Conservation (phyloP, 2,113 vertebrate species). For the Hemiscyllium ocellatum region DNA sequence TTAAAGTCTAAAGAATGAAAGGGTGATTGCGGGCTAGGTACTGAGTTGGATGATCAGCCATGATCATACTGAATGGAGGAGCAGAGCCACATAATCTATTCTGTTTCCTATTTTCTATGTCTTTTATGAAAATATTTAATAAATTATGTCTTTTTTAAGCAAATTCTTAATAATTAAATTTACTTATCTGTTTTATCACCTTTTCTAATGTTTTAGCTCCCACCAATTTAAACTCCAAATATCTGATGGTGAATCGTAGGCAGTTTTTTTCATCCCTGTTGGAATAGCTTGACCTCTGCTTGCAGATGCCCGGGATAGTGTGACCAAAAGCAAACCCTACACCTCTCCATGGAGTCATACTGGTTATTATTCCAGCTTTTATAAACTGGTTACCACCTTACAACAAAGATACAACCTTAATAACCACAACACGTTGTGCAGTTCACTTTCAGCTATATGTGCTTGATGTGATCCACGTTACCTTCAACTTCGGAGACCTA, state of each 20-base stretch:
- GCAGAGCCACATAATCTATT: too few species aligned
- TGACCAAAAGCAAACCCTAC: neutral
- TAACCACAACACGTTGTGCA: neutral
- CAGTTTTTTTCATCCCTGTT: neutral
- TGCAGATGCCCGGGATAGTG: neutral
- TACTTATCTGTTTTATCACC: neutral
- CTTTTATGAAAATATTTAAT: too few species aligned
- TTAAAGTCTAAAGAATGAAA: too few species aligned
- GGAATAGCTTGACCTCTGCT: neutral
- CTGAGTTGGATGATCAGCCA: too few species aligned
- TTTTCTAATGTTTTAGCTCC: neutral
- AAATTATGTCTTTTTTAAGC: too few species aligned
- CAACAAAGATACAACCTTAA: neutral
- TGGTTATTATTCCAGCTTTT: neutral
- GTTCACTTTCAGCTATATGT: neutral
- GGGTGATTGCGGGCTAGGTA: too few species aligned
- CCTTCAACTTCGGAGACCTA: conserved; percentile 73
- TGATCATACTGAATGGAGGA: too few species aligned
- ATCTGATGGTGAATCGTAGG: neutral
- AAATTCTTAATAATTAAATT: neutral
- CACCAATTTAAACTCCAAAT: neutral
- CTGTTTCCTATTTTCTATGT: too few species aligned
- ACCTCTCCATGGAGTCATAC: neutral
- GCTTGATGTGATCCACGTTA: conserved; percentile 53
- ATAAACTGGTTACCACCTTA: neutral